phyloP scores from a whole-genome alignment of 2,797 vertebrate genomes.

The Pseudochaenichthys georgianus region DNA sequence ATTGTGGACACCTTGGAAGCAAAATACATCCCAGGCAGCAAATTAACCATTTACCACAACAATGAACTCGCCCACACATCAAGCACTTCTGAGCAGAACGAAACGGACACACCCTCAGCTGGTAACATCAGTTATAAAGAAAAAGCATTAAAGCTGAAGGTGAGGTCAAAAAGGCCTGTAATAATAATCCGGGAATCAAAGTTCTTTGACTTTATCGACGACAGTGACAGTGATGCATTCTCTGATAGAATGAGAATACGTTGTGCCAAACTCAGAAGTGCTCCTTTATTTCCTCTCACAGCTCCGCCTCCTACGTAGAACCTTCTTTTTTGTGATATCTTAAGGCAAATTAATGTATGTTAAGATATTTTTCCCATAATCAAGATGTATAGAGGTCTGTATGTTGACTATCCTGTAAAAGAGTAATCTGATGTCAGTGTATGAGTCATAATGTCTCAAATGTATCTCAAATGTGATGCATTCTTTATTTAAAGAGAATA shows the following conservation, averaged over 20 bases:
- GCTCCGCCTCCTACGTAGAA: background rate
- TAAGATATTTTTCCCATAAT: background rate
- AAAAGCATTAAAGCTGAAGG: background rate
- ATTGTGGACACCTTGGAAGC: background rate
- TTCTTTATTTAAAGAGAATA: background rate
- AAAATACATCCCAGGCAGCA: background rate
- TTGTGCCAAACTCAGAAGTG: constrained; percentile 32
- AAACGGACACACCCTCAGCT: background rate
- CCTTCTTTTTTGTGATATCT: background rate
- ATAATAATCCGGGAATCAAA: constrained; percentile 19
- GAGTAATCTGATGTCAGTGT: background rate
- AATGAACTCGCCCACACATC: background rate
- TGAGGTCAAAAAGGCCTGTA: constrained; percentile 13
- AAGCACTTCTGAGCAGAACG: background rate
- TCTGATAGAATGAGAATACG: constrained; percentile 62
- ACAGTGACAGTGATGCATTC: constrained; percentile 52
- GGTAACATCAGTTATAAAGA: background rate
- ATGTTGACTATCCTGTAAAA: background rate
- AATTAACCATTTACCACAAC: background rate
- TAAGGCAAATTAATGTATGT: background rate
- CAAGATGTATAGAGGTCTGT: background rate
- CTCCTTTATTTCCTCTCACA: constrained; percentile 65
- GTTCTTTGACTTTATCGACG: constrained; percentile 76
- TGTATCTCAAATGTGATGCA: background rate
- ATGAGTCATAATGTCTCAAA: background rate